phyloP scores from a whole-genome alignment of 2,888 invertebrate species.

The Seira sanloemensis region DNA sequence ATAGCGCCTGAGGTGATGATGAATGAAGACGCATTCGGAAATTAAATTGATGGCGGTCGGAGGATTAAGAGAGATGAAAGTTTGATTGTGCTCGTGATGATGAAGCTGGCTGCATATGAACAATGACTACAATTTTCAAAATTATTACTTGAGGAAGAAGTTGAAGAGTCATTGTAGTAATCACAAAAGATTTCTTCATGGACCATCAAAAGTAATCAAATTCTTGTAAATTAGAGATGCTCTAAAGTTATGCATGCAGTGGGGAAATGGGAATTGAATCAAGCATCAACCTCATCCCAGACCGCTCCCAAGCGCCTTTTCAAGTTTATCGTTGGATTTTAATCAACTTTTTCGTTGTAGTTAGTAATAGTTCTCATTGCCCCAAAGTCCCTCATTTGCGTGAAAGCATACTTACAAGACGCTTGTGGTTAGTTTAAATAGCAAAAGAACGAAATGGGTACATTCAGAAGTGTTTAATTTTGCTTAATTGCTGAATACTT shows the following conservation, averaged over 20 bases:
- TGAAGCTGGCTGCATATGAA: constrained; percentile 18
- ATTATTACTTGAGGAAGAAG: neutral
- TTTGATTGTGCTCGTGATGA: neutral
- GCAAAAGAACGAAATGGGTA: no score
- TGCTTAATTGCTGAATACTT: no score
- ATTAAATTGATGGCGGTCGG: neutral
- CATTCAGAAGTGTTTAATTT: no score
- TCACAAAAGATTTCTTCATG: neutral
- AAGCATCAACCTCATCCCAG: no score
- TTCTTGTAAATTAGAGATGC: neutral
- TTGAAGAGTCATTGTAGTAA: constrained; percentile 3
- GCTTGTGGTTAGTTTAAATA: no score
- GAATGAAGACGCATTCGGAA: neutral
- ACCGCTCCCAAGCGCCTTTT: neutral
- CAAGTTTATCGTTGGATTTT: neutral
- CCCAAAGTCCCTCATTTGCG: no score
- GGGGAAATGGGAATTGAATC: no score
- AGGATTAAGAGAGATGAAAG: neutral
- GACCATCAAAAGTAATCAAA: neutral
- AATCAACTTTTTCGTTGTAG: neutral
- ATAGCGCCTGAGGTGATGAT: neutral
- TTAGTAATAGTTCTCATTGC: no score
- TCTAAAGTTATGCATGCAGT: no score
- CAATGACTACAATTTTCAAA: neutral
- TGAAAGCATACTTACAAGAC: no score